These are phyloP conservation scores for Acromyrmex echinatior DNA, from an alignment of 1,140 invertebrate genomes.

Conservation along the genomic window DNA sequence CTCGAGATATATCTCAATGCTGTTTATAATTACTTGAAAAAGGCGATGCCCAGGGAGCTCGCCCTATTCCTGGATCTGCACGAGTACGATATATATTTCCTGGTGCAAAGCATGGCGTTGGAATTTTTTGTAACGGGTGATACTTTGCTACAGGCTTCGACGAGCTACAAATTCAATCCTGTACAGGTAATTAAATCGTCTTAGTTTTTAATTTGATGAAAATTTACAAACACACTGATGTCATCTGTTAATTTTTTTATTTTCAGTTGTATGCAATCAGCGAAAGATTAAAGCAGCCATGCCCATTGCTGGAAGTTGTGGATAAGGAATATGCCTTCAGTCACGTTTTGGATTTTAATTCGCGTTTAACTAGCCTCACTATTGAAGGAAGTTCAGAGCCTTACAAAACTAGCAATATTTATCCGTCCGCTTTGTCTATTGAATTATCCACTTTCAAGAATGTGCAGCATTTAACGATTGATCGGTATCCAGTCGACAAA, in stretches of 20 bases:
- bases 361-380: conserved; percentile 89
- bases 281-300: conserved; percentile 94
- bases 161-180: conserved; percentile 90
- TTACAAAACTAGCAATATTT: conserved; percentile 93
- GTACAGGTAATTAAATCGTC: conserved; percentile 89
- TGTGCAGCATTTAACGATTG: conserved; percentile 89
- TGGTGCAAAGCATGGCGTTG: conserved; percentile 92
- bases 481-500: conserved; percentile 89
- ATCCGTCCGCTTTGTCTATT: conserved; percentile 92
- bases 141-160: conserved; percentile 88
- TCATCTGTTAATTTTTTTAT: not conserved
- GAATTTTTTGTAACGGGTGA: conserved; percentile 91
- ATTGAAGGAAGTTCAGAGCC: conserved; percentile 90
- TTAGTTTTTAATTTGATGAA: not conserved
- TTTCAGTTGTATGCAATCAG: conserved; percentile 95
- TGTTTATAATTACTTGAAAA: conserved; percentile 91
- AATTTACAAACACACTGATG: not conserved
- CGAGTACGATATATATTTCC: conserved; percentile 93
- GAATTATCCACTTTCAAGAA: conserved; percentile 94
- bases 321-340: conserved; percentile 93
- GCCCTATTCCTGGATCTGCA: conserved; percentile 93
- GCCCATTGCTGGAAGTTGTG: conserved; percentile 91
- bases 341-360: conserved; percentile 96
- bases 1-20: conserved; percentile 94
- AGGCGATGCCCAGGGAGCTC: conserved; percentile 91